Percentiles rank a stretch among this genome's conserved stretches.
Evolutionary conservation across 2,113 vertebrate species (phyloP).

Genomic region (Pollimyrus isidori): DNA sequence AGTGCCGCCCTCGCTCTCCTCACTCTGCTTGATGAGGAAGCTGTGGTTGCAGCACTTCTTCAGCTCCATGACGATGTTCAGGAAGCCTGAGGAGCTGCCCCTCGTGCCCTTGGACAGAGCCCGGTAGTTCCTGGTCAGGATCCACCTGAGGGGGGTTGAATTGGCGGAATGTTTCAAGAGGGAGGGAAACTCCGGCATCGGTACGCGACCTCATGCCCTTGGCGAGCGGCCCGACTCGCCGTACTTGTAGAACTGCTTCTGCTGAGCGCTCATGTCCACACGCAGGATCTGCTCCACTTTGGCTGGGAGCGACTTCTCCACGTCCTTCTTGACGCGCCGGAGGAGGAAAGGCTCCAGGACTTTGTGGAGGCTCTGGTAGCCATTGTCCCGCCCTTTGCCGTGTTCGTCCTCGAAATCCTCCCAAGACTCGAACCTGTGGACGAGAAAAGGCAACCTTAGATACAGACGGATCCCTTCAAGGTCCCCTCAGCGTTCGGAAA

Average conservation of each 20-base stretch:
- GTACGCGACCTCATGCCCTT: neutral
- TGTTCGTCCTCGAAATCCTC: conserved; percentile 97
- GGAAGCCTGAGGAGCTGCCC: conserved; percentile 90
- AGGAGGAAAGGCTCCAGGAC: conserved; percentile 94
- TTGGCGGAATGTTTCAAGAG: conserved; percentile 15
- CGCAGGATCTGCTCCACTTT: conserved; percentile 98
- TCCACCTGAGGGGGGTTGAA: conserved; percentile 70
- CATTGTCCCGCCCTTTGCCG: conserved; percentile 88
- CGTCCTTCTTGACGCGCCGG: conserved; percentile 94
- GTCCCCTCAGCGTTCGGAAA: neutral
- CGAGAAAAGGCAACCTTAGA: neutral
- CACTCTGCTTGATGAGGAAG: conserved; percentile 82
- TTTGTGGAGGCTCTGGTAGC: conserved; percentile 95
- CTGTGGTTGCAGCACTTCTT: conserved; percentile 98
- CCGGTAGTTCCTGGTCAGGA: conserved; percentile 96
- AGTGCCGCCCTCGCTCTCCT: conserved; percentile 72
- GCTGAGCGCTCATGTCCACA: conserved; percentile 90
- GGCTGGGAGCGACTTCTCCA: conserved; percentile 94
- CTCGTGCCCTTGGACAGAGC: conserved; percentile 84
- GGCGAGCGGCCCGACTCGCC: neutral
- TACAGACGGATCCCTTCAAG: neutral
- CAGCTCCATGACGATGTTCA: conserved; percentile 97
- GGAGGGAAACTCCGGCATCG: neutral
- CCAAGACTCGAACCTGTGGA: conserved; percentile 84
- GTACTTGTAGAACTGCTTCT: conserved; percentile 98